Percentiles rank a stretch among this genome's conserved stretches.
Conservation (phyloP, 2,888 invertebrate species). For the Himalopsyche kuldschensis region DNA sequence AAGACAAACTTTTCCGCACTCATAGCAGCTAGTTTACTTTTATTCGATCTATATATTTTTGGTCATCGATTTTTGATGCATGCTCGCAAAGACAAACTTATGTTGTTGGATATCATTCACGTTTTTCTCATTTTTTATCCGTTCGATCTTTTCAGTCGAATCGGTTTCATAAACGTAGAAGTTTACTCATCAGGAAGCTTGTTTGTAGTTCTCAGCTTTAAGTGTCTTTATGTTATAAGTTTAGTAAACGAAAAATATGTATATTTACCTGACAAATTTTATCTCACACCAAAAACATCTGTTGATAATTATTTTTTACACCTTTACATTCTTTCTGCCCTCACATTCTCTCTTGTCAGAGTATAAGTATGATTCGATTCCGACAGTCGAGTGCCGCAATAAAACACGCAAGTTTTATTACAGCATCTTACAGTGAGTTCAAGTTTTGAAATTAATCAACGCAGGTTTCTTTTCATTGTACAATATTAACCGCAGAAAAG, state of each 20-base stretch:
- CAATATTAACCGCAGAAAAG: background rate
- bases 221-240: conserved; percentile 39
- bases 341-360: background rate
- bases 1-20: background rate
- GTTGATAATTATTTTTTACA: background rate
- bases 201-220: conserved; percentile 46
- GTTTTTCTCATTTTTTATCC: background rate
- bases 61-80: conserved; percentile 13
- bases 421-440: background rate
- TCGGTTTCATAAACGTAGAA: background rate
- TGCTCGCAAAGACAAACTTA: background rate
- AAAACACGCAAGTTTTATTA: background rate
- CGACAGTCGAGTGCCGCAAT: background rate
- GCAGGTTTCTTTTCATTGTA: background rate
- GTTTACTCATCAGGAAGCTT: conserved; percentile 17
- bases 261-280: background rate
- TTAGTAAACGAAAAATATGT: background rate
- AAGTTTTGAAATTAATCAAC: background rate
- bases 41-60: conserved; percentile 6
- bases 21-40: background rate
- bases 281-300: background rate
- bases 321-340: background rate
- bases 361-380: background rate
- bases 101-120: background rate
- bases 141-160: background rate